Evolutionary conservation across 2,888 invertebrate genomes (phyloP).

Genomic region (Piscicola geometra): DNA sequence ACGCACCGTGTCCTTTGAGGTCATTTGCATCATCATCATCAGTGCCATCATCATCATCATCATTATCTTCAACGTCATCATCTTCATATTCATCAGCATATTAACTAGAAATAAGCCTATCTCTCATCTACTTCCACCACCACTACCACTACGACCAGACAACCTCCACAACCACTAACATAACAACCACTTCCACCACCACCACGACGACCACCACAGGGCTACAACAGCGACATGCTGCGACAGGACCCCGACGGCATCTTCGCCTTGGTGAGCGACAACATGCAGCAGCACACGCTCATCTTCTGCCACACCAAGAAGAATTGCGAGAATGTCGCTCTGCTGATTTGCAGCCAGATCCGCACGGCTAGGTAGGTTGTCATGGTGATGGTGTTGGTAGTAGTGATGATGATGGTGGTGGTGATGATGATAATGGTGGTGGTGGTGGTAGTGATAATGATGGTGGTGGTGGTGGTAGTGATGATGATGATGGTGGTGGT

Average conservation of each 20-base stretch:
- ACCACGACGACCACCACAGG: background rate
- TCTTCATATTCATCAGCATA: background rate
- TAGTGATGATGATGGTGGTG: too few relatives aligned
- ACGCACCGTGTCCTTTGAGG: background rate
- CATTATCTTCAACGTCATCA: background rate
- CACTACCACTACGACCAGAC: too few relatives aligned
- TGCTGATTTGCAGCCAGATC: conserved; percentile 67
- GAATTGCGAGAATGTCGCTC: conserved; percentile 84
- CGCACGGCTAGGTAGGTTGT: conserved; percentile 41
- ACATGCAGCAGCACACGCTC: conserved; percentile 56
- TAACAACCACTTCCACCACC: background rate
- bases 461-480: too few relatives aligned
- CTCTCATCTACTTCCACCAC: too few relatives aligned
- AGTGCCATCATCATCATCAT: background rate
- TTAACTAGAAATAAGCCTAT: too few relatives aligned
- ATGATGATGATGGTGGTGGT: too few relatives aligned
- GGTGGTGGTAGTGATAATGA: too few relatives aligned
- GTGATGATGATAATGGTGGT: too few relatives aligned
- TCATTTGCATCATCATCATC: background rate
- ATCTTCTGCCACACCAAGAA: conserved; percentile 89
- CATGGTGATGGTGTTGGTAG: too few relatives aligned
- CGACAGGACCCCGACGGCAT: background rate
- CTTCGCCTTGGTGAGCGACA: background rate
- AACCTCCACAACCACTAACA: background rate
- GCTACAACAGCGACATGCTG: background rate